A percentile compares a stretch with the other conserved stretches of the same genome.
Evolutionary conservation across 2,888 invertebrate species (phyloP).

Genomic region (Tetanocera ferruginea): DNA sequence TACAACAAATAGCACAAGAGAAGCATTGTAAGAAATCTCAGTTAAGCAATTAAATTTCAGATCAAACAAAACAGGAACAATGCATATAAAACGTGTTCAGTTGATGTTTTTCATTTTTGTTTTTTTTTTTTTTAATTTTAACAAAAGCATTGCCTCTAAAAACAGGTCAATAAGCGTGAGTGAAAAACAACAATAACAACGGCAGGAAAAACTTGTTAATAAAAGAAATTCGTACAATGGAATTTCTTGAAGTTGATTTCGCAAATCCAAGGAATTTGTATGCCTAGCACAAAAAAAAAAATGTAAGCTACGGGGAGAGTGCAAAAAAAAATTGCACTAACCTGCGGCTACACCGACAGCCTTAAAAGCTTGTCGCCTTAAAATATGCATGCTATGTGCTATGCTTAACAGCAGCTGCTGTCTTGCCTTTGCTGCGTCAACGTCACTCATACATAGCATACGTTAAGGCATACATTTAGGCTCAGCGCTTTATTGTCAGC

Average conservation of each 20-base stretch:
- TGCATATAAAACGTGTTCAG: conserved; percentile 16
- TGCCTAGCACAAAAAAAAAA: neutral
- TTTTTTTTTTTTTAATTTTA: too few relatives aligned
- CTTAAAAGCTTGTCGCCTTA: neutral
- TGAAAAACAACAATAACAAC: neutral
- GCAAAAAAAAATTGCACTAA: neutral
- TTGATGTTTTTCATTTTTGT: neutral
- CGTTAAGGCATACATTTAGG: neutral
- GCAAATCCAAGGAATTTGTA: too few relatives aligned
- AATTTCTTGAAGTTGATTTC: neutral
- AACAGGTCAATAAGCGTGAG: neutral
- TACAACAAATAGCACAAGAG: too few relatives aligned
- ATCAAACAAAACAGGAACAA: neutral
- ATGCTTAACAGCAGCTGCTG: neutral
- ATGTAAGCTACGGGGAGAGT: neutral
- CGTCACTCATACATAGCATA: too few relatives aligned
- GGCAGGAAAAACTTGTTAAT: neutral
- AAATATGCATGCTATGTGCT: neutral
- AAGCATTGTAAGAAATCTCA: too few relatives aligned
- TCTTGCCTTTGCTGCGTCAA: too few relatives aligned
- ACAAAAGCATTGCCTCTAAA: neutral
- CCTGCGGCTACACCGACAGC: neutral
- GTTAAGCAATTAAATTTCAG: too few relatives aligned
- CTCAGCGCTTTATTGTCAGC: neutral
- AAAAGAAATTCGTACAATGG: conserved; percentile 17